Evolutionary conservation across 2,888 invertebrate species (phyloP).

Genomic region (Mythimna impura): DNA sequence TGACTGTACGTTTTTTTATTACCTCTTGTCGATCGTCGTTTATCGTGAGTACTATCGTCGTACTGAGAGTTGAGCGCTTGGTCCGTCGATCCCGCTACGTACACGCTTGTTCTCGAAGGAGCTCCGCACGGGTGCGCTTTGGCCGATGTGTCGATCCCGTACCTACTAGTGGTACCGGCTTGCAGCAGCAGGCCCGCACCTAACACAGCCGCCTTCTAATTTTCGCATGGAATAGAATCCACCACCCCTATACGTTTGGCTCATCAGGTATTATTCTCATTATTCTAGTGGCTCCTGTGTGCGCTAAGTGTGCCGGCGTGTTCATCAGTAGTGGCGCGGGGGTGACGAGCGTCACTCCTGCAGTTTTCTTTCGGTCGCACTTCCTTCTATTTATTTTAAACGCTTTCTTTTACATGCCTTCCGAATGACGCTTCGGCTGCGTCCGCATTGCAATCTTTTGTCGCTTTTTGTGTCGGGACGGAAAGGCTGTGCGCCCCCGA

Average conservation of each 20-base stretch:
- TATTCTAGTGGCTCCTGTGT: constrained; percentile 88
- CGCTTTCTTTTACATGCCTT: constrained; percentile 91
- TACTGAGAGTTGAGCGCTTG: constrained; percentile 89
- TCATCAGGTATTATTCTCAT: constrained; percentile 90
- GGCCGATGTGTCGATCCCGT: constrained; percentile 87
- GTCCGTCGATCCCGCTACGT: constrained; percentile 90
- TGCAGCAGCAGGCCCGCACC: constrained; percentile 88
- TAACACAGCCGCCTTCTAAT: constrained; percentile 90
- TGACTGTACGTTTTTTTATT: constrained; percentile 95
- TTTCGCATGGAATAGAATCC: constrained; percentile 90
- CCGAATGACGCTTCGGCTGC: constrained; percentile 90
- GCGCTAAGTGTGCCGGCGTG: constrained; percentile 88
- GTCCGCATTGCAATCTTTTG: constrained; percentile 88
- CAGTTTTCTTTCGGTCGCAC: constrained; percentile 84
- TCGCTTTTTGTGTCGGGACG: constrained; percentile 88
- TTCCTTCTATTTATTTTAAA: constrained; percentile 87
- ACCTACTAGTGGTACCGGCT: constrained; percentile 86
- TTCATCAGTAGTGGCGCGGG: constrained; percentile 83
- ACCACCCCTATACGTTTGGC: constrained; percentile 90
- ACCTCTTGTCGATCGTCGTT: constrained; percentile 89
- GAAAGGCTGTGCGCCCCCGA: constrained; percentile 94
- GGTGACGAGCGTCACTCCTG: constrained; percentile 81
- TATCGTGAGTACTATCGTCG: constrained; percentile 86
- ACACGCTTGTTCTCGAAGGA: constrained; percentile 89
- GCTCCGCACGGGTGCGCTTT: constrained; percentile 89